phyloP scores from a whole-genome alignment of 2,113 vertebrate species.

The Vombatus ursinus region DNA sequence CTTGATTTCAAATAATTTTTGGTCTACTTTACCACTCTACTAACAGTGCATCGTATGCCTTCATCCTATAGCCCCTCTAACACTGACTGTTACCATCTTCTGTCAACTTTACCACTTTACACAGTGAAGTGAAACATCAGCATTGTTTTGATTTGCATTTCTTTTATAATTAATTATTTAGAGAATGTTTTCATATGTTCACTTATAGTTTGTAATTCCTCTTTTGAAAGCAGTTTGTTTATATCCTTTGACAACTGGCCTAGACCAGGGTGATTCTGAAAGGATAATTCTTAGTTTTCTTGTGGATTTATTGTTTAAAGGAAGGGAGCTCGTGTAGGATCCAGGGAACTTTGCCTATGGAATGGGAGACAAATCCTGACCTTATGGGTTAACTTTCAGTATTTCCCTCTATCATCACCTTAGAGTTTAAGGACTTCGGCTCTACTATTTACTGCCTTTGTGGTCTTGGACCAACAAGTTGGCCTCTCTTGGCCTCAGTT shows the following conservation, averaged over 20 bases:
- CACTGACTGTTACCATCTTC: not conserved
- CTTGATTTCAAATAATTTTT: not conserved
- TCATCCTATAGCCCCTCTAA: not conserved
- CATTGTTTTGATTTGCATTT: not conserved
- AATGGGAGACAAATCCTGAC: not conserved
- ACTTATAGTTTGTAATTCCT: not conserved
- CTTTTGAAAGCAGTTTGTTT: not conserved
- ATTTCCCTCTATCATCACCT: no score
- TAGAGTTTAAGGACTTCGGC: no score
- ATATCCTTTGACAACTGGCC: not conserved
- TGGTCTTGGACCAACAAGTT: no score
- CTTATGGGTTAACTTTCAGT: not conserved
- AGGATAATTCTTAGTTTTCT: not conserved
- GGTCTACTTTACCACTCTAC: not conserved
- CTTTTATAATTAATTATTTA: not conserved
- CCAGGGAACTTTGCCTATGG: not conserved
- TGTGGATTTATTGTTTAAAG: not conserved
- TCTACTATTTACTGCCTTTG: no score
- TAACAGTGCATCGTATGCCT: not conserved
- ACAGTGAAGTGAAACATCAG: not conserved
- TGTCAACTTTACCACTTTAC: not conserved
- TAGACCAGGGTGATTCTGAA: not conserved
- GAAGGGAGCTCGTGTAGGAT: not conserved
- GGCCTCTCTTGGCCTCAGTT: no score
- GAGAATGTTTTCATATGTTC: not conserved